These are phyloP conservation scores for Apomyelois bistriatella DNA, from an alignment of 2,888 invertebrate species.

Conservation along the genomic window DNA sequence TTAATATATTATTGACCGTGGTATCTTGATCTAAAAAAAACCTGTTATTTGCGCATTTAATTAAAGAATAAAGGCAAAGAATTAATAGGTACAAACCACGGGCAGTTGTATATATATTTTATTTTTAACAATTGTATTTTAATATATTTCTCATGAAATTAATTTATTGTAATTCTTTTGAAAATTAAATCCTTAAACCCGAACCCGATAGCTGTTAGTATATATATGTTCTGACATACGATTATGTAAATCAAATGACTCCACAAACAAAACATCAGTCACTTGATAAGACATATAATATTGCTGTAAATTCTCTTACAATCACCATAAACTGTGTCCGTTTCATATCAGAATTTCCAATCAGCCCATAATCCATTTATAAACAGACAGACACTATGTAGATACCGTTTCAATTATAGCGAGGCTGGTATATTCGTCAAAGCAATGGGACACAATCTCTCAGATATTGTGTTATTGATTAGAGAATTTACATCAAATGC, in stretches of 20 bases:
- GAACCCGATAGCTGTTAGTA: too few species aligned
- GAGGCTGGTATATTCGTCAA: not conserved
- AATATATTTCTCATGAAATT: too few species aligned
- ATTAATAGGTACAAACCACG: too few species aligned
- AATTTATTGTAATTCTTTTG: too few species aligned
- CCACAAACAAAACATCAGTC: not conserved
- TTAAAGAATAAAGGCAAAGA: too few species aligned
- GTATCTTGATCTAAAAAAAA: too few species aligned
- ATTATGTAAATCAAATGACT: not conserved
- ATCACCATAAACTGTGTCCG: not conserved
- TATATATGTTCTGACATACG: too few species aligned
- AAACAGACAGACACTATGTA: not conserved
- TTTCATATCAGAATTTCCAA: slow-evolving; percentile 8
- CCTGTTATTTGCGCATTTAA: too few species aligned
- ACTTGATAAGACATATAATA: not conserved
- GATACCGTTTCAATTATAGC: not conserved
- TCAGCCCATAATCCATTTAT: slow-evolving; percentile 10
- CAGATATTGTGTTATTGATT: not conserved
- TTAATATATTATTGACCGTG: too few species aligned
- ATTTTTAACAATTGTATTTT: too few species aligned
- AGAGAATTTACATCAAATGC: not conserved
- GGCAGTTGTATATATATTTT: too few species aligned
- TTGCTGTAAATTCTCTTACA: not conserved
- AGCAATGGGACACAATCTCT: not conserved
- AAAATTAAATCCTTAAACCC: too few species aligned